Percentiles rank a stretch among this genome's conserved stretches.
Evolutionary conservation across 2,888 invertebrate species (phyloP).

Genomic region (Xestia ashworthii): DNA sequence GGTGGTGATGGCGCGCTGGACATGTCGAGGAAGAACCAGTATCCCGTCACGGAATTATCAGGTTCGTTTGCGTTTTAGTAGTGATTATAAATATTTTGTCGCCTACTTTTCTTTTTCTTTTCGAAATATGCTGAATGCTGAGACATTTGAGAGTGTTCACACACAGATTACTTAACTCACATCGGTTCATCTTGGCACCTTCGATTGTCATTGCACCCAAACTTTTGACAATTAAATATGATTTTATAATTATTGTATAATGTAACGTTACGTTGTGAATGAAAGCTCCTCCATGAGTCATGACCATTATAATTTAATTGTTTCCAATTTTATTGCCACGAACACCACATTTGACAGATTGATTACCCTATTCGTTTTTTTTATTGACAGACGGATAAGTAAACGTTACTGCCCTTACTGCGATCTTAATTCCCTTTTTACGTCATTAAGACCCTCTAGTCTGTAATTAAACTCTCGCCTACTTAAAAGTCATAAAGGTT

Average conservation of each 20-base stretch:
- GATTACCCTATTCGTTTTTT: not conserved
- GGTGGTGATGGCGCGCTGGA: conserved; percentile 86
- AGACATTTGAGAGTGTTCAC: not conserved
- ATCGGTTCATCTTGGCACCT: too few relatives aligned
- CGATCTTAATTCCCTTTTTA: not conserved
- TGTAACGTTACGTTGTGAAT: not conserved
- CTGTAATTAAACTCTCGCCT: conserved; percentile 25
- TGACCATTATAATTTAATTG: not conserved
- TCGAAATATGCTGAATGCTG: not conserved
- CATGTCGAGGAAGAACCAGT: conserved; percentile 88
- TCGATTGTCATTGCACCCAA: not conserved
- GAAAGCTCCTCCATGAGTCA: not conserved
- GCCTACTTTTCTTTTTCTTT: not conserved
- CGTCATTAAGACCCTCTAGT: conserved; percentile 22
- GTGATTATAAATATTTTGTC: not conserved
- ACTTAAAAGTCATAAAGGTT: conserved; percentile 28
- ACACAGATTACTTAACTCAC: too few relatives aligned
- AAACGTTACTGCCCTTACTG: not conserved
- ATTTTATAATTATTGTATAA: not conserved
- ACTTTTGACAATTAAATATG: not conserved
- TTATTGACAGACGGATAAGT: not conserved
- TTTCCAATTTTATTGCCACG: not conserved
- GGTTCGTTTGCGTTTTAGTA: conserved; percentile 69
- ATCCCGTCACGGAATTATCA: conserved; percentile 87
- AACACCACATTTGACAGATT: not conserved